These are phyloP conservation scores for Ceuthmochares aereus DNA, from an alignment of 2,113 vertebrate genomes.

Conservation along the genomic window DNA sequence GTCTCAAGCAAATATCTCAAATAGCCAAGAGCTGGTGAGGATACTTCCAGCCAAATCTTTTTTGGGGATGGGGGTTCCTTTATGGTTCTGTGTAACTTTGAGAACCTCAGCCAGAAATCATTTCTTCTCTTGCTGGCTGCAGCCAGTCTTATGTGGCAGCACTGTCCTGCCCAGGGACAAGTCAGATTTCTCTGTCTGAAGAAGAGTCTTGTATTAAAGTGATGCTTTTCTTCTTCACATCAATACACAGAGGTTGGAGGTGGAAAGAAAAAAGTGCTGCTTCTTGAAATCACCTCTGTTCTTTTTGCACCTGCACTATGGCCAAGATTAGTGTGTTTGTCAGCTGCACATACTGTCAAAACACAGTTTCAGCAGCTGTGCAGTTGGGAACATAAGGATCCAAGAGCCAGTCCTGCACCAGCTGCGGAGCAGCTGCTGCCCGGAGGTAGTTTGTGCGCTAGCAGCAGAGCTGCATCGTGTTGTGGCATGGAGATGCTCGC, in stretches of 20 bases:
- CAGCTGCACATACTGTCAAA: background rate
- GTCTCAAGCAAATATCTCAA: constrained; percentile 1
- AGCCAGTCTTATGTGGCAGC: background rate
- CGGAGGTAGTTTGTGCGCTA: background rate
- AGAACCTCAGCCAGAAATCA: background rate
- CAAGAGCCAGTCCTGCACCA: background rate
- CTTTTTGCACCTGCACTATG: background rate
- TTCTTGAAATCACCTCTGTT: background rate
- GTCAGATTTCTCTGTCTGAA: background rate
- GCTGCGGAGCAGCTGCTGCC: constrained; percentile 36
- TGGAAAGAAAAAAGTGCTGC: background rate
- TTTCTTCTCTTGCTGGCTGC: background rate
- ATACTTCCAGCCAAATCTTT: background rate
- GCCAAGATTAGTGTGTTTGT: background rate
- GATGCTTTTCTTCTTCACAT: background rate
- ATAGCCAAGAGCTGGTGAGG: background rate
- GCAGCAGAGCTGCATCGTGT: background rate
- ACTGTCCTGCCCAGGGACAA: background rate
- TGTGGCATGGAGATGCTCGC: background rate
- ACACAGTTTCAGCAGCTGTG: background rate
- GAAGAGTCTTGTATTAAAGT: background rate
- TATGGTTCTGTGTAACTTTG: background rate
- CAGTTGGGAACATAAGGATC: background rate
- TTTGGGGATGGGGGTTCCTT: background rate
- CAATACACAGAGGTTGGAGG: background rate